Percentiles rank a stretch among this genome's conserved stretches.
Evolutionary conservation across 2,888 invertebrate genomes (phyloP).

Genomic region (Argyra leucocephala): DNA sequence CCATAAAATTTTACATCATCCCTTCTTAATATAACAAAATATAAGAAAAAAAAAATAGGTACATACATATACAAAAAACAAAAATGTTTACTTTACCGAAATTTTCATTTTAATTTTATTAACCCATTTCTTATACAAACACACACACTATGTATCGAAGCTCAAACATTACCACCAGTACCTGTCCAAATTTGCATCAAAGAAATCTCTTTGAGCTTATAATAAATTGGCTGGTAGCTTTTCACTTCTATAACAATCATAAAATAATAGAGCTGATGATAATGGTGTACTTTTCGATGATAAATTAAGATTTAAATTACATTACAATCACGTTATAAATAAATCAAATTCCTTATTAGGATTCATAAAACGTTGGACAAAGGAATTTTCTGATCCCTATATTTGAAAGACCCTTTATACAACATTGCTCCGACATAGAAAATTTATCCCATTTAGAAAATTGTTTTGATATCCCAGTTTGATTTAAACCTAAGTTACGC

Average conservation of each 20-base stretch:
- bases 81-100: too few species aligned
- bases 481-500: constrained; percentile 60
- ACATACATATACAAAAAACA: too few species aligned
- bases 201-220: constrained; percentile 96
- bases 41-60: too few species aligned
- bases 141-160: constrained; percentile 64
- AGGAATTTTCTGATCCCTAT: too few species aligned
- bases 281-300: constrained; percentile 68
- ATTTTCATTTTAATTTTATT: too few species aligned
- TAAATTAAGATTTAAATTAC: constrained; percentile 87
- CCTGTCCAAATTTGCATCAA: constrained; percentile 99
- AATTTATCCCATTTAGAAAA: constrained; percentile 95
- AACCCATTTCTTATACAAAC: too few species aligned
- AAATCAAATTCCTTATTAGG: constrained; percentile 89
- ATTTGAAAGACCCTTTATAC: too few species aligned
- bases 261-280: constrained; percentile 89
- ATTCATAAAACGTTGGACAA: too few species aligned
- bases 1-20: too few species aligned
- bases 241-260: constrained; percentile 85
- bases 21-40: too few species aligned
- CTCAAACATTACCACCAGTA: constrained; percentile 89
- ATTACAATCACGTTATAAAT: constrained; percentile 96
- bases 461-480: constrained; percentile 72
- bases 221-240: constrained; percentile 88
- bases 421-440: too few species aligned